Base-by-base conservation (phyloP, 2,888 invertebrate species). In the Cerceris ruficornis region DNA sequence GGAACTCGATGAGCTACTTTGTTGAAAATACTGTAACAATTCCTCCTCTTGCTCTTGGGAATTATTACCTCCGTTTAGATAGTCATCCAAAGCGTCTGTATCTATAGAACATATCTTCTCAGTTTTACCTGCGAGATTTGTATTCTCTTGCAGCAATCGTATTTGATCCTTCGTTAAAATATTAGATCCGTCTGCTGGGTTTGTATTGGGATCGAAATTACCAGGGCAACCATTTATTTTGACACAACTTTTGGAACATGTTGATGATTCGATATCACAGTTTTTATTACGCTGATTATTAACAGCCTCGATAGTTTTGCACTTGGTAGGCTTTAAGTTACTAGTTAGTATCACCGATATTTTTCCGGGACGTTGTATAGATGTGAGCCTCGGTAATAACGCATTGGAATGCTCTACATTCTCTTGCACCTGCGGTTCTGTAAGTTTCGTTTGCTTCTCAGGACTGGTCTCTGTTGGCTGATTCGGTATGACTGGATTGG, bases 11-110 rank as follows among this genome's bases (percentile, higher is more conserved):
- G 92, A 92, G 80, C 90, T 93, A 81, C 93, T 93, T 78, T 95
- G 95, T 82, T 95, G 96, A 92, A 97, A 97, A 93, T 97, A 97
- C 93, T 96, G 96, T 91, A 96, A 94, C 87, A 97, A 93, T 93
- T 97, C 97, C 90, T 97, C 97, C 92, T 97, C 97, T 89, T 96
- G 96, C 88, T 96, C 96, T 90, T 96, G 96, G 57, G 95, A 95
- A 91, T 95, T 95, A 83, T 95, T 95, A 80, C 96, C 96, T 82
- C 95, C 95, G 91, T 96, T 95, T 83, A 97, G 93, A 91, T 97
- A 97, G 92, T 96, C 97, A 91, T 96, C 96, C 80, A 97, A 93
- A 80, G 96, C 96, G 92, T 97, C 96, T 87, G 96, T 96, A 91
- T 96, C 96, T 89, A 96, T 95, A 86, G 95, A 95, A 89, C 96